Conservation (phyloP, 1,140 invertebrate genomes). For the Euura saliciscinereae region DNA sequence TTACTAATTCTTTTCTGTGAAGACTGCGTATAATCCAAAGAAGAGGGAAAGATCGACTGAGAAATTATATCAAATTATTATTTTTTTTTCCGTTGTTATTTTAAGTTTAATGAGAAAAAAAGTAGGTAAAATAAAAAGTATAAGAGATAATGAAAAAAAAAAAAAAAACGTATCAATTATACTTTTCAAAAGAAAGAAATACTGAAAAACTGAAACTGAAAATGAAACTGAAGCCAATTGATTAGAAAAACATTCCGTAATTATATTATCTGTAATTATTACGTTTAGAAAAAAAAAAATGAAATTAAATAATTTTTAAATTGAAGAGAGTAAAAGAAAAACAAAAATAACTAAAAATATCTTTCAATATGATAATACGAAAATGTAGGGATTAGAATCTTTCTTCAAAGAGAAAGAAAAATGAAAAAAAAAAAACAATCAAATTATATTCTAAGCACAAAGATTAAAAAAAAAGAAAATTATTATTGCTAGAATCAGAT, state of each 20-base stretch:
- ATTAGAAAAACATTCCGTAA: too few relatives aligned
- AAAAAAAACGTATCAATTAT: constrained; percentile 12
- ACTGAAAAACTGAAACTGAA: too few relatives aligned
- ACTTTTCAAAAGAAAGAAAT: too few relatives aligned
- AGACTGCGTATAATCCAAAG: constrained; percentile 59
- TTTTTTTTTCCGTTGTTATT: background rate
- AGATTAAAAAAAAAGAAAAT: too few relatives aligned
- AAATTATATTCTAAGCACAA: background rate
- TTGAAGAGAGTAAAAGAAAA: background rate
- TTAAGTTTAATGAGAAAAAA: constrained; percentile 12
- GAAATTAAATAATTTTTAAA: too few relatives aligned
- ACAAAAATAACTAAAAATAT: background rate
- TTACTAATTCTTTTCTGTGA: constrained; percentile 36
- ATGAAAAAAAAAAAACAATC: constrained; percentile 28
- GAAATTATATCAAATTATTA: constrained; percentile 19
- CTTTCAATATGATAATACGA: background rate
- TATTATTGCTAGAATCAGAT: too few relatives aligned
- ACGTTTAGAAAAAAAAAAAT: too few relatives aligned
- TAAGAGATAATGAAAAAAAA: constrained; percentile 8
- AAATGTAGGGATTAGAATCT: background rate
- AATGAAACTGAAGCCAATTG: too few relatives aligned
- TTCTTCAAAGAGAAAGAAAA: background rate
- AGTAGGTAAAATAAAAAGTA: constrained; percentile 11
- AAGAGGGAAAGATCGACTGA: constrained; percentile 41
- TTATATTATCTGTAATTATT: too few relatives aligned